These are phyloP conservation scores for Dryomyza anilis DNA, from an alignment of 2,888 invertebrate species.

Conservation along the genomic window DNA sequence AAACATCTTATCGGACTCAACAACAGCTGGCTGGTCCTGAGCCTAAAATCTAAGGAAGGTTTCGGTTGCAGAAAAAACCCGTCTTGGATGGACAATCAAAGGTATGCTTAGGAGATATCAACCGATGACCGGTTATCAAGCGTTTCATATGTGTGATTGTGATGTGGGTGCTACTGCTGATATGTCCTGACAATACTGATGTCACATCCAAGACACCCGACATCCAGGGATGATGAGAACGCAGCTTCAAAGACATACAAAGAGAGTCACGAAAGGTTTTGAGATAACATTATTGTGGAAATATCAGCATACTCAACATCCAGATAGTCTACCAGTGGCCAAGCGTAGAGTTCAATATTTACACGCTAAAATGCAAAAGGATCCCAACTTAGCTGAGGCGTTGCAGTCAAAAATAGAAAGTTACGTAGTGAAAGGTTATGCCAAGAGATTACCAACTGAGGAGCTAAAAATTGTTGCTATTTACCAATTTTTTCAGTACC, in stretches of 20 bases:
- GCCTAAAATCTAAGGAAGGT: conserved; percentile 12
- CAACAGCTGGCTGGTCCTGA: conserved; percentile 20
- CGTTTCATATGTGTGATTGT: conserved; percentile 24
- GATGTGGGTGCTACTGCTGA: no score
- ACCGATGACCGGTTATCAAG: neutral
- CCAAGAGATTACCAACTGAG: conserved; percentile 24
- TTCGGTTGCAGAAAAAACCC: conserved; percentile 11
- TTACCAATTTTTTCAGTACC: conserved; percentile 42
- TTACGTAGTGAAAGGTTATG: conserved; percentile 34
- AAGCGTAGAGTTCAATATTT: conserved; percentile 17
- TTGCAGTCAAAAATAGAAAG: conserved; percentile 15
- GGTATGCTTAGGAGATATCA: conserved; percentile 15
- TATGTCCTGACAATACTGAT: conserved; percentile 32
- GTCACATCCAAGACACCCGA: neutral
- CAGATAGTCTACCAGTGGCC: conserved; percentile 23
- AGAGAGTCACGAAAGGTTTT: conserved; percentile 12
- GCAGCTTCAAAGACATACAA: conserved; percentile 7
- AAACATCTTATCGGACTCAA: conserved; percentile 22
- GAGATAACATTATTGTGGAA: conserved; percentile 25
- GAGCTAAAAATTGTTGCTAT: conserved; percentile 36
- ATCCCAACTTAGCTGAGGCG: conserved; percentile 4
- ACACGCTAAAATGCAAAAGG: neutral
- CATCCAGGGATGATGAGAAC: neutral
- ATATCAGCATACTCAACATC: neutral
- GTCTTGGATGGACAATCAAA: conserved; percentile 25